Evolutionary conservation across 1,140 invertebrate species (phyloP), one percentile per base, ranked within the genome.

Genomic region (Drosophila takahashii): DNA sequence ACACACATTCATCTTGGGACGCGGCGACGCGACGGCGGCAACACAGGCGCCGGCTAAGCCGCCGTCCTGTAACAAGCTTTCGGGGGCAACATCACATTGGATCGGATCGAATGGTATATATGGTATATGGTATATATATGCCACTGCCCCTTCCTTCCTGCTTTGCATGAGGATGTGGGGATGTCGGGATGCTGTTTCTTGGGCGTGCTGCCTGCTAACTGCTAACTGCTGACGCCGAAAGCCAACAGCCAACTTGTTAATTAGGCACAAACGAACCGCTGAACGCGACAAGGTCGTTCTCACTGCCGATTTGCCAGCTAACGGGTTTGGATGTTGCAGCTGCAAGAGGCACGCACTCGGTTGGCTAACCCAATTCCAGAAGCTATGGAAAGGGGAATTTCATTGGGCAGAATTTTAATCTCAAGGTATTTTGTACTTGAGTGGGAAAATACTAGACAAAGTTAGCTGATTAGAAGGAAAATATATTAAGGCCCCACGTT

Each of bases 1-100:
- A 83, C 83, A 86, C 83, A 86, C 83, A 86, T 86, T 86, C 83
- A 86, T 86, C 83, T 86, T 83, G 53, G 61, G 67, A 47, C 67
- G 45, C 58, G 42, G 74, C 77, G 72, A 73, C 75, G 48, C 51
- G 37, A 53, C 52, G 50, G 39, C 54, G 42, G 56, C 70, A 77
- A 65, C 50, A 60, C 67, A 76, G 57, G 51, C 62, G 65, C 81
- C 80, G 73, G 65, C 36, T 34, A 45, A 76, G 72, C 72, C 72
- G 72, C 72, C 72, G 71, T 75, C 72, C 60, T 75, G 72, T 75
- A 75, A 76, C 72, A 76, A 76, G 71, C 70, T 64, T 64, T 57
- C 44, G 42, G 65, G 57, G 62, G 66, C 78, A 72, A 76, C 50
- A 71, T 77, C 78, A 54, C 45, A 79, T 79, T 47, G 26, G 62